phyloP scores from a whole-genome alignment of 2,113 vertebrate genomes.

The Perccottus glenii region DNA sequence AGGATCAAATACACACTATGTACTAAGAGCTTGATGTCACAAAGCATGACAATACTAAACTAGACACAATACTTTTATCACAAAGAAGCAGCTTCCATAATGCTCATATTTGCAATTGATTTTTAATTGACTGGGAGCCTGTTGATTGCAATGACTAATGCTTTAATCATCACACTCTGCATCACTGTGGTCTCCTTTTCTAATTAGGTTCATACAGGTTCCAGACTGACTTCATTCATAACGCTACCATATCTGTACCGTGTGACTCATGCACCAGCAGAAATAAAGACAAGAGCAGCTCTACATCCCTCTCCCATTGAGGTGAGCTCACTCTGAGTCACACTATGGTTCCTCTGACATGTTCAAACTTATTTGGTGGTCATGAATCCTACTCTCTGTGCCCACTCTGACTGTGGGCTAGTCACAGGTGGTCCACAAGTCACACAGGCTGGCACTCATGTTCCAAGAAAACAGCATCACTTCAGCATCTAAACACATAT shows the following conservation, averaged over 20 bases:
- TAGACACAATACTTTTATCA: neutral
- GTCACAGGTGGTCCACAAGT: constrained; percentile 6
- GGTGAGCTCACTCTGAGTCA: constrained; percentile 66
- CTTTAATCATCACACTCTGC: constrained; percentile 25
- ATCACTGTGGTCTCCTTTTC: constrained; percentile 18
- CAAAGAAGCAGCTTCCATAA: neutral
- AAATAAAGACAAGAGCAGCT: constrained; percentile 28
- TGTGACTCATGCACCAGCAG: constrained; percentile 49
- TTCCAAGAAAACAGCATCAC: neutral
- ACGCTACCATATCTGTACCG: constrained; percentile 35
- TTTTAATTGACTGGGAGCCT: constrained; percentile 12
- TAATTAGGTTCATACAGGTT: constrained; percentile 44
- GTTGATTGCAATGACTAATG: constrained; percentile 32
- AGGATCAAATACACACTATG: neutral
- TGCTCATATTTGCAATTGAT: neutral
- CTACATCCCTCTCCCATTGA: constrained; percentile 43
- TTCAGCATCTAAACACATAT: too few relatives aligned
- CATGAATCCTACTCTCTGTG: constrained; percentile 28
- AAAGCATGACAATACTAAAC: neutral
- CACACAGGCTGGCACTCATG: neutral
- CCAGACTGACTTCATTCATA: constrained; percentile 59
- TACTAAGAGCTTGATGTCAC: neutral
- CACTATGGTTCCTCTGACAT: constrained; percentile 43
- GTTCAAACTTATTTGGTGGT: constrained; percentile 43
- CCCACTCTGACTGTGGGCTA: neutral